Evolutionary conservation across 1,140 invertebrate species (phyloP), one percentile per base, ranked within the genome.

Genomic region (Holcopasites calliopsidis): DNA sequence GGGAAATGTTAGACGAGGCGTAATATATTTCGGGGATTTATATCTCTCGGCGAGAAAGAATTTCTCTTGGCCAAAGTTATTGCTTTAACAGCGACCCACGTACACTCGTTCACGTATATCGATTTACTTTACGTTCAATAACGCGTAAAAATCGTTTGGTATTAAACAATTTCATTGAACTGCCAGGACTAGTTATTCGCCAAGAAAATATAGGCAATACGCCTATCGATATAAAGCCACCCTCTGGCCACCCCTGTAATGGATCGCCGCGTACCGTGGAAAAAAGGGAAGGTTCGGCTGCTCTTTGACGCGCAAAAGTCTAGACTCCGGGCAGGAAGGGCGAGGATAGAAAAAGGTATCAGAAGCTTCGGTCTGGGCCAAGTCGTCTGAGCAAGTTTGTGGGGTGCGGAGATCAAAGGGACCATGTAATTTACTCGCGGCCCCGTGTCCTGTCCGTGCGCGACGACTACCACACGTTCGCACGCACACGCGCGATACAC

Each of bases 281-380:
- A 57, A 57, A 57, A 55, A 26, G 31, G 62, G 33, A 62, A 40
- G 60, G 47, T 42, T 35, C 42, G 16, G n/a, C 28, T 70, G 65
- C 35, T 52, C 77, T 80, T 81, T 81, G 76, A 76, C 57, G 62
- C 64, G 55, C 62, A 62, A 62, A 73, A 77, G 55, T 75, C 66
- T 70, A 64, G 60, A 55, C 66, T 66, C 60, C 3, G 23, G 40
- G 11, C n/a, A n/a, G 57, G 47, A n/a, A 21, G 0, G 31, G 31
- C 44, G 55, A 40, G 58, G 72, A 40, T 75, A 68, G 77, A 84
- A 84, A 80, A 83, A 84, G 71, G 26, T 79, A 79, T 80, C 79
- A 58, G 70, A 80, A 64, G 77, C 76, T 44, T 68, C 54, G 40
- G 57, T 65, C 60, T 73, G 60, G 33, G 49, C 58, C 23, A 73